Conservation (phyloP, 1,140 invertebrate species). For the Agrilus planipennis region DNA sequence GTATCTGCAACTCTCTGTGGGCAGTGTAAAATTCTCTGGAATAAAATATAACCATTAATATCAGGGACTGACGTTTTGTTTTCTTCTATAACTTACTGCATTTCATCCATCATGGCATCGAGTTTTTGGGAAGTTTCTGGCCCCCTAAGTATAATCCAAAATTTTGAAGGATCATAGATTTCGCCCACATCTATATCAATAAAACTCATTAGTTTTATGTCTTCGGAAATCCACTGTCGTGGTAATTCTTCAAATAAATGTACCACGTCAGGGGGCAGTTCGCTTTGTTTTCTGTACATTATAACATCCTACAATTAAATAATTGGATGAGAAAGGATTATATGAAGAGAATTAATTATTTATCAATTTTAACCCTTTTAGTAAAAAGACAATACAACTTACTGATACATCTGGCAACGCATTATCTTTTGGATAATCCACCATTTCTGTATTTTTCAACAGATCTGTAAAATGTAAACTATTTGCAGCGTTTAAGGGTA, state of each 20-base stretch:
- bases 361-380: too few relatives aligned
- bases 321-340: too few relatives aligned
- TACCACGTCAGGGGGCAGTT: conserved; percentile 13
- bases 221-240: conserved; percentile 12
- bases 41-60: too few relatives aligned
- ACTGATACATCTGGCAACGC: neutral
- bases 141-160: conserved; percentile 18
- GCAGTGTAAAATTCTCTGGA: conserved; percentile 12
- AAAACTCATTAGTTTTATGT: conserved; percentile 9
- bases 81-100: too few relatives aligned
- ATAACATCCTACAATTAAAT: neutral
- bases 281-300: neutral
- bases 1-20: conserved; percentile 9
- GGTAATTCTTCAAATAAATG: conserved; percentile 13
- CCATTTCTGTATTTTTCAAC: neutral
- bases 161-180: conserved; percentile 26
- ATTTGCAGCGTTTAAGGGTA: conserved; percentile 2
- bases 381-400: neutral
- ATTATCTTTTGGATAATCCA: neutral
- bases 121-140: conserved; percentile 6
- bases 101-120: conserved; percentile 21
- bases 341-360: too few relatives aligned
- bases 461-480: neutral
- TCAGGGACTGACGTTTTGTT: too few relatives aligned
- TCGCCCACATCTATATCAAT: conserved; percentile 21